Evolutionary conservation across 2,113 vertebrate species (phyloP), one percentile per base, ranked within the genome.

Genomic region (Cyprinodon variegatus): DNA sequence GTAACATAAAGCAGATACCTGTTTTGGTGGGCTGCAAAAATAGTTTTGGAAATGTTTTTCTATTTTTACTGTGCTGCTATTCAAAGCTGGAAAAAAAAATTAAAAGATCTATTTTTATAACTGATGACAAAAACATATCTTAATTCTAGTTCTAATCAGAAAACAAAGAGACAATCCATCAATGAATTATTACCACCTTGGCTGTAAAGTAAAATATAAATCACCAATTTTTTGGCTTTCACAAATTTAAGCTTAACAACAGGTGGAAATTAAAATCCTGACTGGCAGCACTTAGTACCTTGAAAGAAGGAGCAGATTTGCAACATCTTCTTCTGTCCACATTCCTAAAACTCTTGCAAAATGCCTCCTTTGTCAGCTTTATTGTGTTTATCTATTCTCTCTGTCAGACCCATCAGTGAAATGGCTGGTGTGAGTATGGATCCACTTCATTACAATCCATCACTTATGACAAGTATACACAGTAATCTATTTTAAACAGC

Each of bases 401-500:
- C 75, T 85, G 80, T 88, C 87, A 85, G 71, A 76, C 72, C 76
- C 84, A 84, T 85, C 60, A 80, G 70, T 12, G 2, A 70, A 85
- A 74, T 63, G 73, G 79, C 73, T 29, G 79, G 60, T 77, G 80
- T 76, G 86, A 82, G 60, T 88, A 90, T 91, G 77, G 90, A 92
- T 92, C 86, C 82, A 50, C 14, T 81, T 86, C 81, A 83, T 84
- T 79, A 83, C 88, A 70, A 90, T 92, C 86, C 89, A 92, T 92
- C 91, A 92, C 81, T 81, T 45, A 46, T 89, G 91, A 92, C 91
- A 89, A 79, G 82, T 77, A 74, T 81, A 91, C 86, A 88, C 86
- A 65, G 84, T 88, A 88, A 91, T 89, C 89, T 84, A 78, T 91
- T 91, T 90, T 88, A 84, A 88, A 89, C 88, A 87, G 82, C 85